Evolutionary conservation across 2,797 vertebrate genomes (phyloP).

Genomic region (Tarsius wallacei): DNA sequence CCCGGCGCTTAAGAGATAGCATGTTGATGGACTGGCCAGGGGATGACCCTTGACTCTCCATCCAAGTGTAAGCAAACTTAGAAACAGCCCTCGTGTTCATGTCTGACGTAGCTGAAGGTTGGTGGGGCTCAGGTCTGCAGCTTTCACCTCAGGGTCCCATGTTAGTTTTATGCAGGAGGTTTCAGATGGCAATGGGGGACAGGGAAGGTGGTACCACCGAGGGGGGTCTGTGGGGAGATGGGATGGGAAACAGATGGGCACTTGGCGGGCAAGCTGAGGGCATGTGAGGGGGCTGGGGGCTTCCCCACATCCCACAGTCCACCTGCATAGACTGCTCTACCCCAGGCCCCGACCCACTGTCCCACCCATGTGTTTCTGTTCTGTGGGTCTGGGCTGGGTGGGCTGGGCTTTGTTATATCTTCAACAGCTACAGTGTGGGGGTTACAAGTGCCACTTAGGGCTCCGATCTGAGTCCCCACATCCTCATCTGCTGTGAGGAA

Average conservation of each 20-base stretch:
- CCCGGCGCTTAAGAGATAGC: no score
- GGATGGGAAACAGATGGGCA: no score
- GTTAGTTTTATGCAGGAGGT: no score
- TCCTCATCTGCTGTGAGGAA: not conserved
- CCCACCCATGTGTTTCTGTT: not conserved
- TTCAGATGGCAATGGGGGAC: not conserved
- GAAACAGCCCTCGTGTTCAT: no score
- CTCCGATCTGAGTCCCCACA: not conserved
- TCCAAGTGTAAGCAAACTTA: no score
- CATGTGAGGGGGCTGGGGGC: not conserved
- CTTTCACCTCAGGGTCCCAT: no score
- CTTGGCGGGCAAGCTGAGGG: not conserved
- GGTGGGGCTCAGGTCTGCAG: no score
- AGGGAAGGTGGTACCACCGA: not conserved
- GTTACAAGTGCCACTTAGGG: accelerated
- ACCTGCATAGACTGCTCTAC: not conserved
- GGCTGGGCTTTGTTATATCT: not conserved
- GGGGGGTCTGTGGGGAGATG: not conserved
- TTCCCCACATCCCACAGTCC: not conserved
- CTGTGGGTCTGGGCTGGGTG: no score
- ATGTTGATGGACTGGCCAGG: no score
- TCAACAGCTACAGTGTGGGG: accelerated
- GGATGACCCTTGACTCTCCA: no score
- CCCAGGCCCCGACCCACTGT: no score
- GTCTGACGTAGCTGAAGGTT: no score